Evolutionary conservation across 2,113 vertebrate genomes (phyloP), one percentile per base, ranked within the genome.

Genomic region (Patagioenas fasciata): DNA sequence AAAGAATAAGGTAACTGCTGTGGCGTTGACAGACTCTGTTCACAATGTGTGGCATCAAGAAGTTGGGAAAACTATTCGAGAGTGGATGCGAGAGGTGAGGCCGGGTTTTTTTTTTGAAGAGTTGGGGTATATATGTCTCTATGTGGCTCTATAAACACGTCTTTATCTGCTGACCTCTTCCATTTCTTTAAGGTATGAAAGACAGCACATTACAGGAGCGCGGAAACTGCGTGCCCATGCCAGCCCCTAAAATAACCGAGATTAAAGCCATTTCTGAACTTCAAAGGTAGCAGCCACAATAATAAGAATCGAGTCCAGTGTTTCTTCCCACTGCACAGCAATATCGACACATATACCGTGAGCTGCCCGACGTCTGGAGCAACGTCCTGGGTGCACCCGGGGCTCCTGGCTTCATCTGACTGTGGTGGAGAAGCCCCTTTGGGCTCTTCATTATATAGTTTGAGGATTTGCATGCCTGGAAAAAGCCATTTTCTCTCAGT

Each of bases 11-110:
- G 99, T 99, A 95, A 98, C 98, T 85, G 99, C 99, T 36, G 99
- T 99, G 96, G 99, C 99, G 51, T 97, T 99, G 97, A 99, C 99
- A 61, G 99, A 99, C 98, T 99, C 99, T 15, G 98, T 99, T 98
- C 99, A 99, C 97, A 99, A 99, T 87, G 98, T 99, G 96, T 99
- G 99, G 99, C 99, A 99, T 88, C 99, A 99, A 97, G 99, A 99
- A 95, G 99, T 97, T 95, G 99, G 98, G 96, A 99, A 99, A 98
- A 98, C 98, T 69, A 98, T 99, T 81, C 98, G 98, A 93, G 99
- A 99, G 67, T 99, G 99, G 99, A 99, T 99, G 98, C 98, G 99
- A 98, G 98, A 99, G 99, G 99, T 99, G 97, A 98, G 97, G 56
- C 65, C 11, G 10, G 8, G 29, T 10, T 58, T 84, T 87, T 84